These are phyloP conservation scores for Channa maculata DNA, from an alignment of 2,113 vertebrate species.

Conservation along the genomic window DNA sequence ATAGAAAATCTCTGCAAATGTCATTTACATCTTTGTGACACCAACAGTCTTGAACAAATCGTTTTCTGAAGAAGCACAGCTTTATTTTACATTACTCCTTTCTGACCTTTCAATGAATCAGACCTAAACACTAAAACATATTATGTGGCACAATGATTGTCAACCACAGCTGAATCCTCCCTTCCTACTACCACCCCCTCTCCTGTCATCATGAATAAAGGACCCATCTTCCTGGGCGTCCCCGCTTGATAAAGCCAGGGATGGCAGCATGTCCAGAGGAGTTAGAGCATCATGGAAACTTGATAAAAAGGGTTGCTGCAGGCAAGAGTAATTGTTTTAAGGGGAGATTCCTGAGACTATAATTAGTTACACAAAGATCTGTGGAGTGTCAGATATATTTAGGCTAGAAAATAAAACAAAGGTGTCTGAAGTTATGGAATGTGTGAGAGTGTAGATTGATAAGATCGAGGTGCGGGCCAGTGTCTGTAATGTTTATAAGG, in stretches of 20 bases:
- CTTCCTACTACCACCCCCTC: conserved; percentile 11
- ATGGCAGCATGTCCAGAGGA: conserved; percentile 16
- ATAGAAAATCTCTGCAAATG: too few relatives aligned
- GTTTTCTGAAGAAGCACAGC: not conserved
- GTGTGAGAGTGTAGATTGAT: conserved; percentile 45
- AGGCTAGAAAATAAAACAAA: conserved; percentile 54
- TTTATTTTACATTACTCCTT: not conserved
- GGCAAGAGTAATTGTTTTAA: conserved; percentile 55
- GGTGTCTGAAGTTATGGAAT: conserved; percentile 57
- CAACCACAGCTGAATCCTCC: conserved; percentile 10
- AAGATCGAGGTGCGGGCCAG: conserved; percentile 7
- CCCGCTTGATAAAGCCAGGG: conserved; percentile 13
- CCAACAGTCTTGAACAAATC: too few relatives aligned
- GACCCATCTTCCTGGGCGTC: conserved; percentile 19
- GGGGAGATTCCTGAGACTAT: conserved; percentile 57
- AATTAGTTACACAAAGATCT: conserved; percentile 61
- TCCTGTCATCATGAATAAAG: conserved; percentile 20
- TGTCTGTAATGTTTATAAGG: conserved; percentile 51
- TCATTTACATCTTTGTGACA: too few relatives aligned
- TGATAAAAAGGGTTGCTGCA: conserved; percentile 38
- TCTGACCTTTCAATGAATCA: not conserved
- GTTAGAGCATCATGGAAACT: conserved; percentile 54
- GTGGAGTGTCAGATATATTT: conserved; percentile 62
- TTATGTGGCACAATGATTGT: not conserved
- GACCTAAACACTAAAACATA: not conserved